Base-by-base conservation (phyloP, 2,888 invertebrate species). In the Leptogaster cylindrica region DNA sequence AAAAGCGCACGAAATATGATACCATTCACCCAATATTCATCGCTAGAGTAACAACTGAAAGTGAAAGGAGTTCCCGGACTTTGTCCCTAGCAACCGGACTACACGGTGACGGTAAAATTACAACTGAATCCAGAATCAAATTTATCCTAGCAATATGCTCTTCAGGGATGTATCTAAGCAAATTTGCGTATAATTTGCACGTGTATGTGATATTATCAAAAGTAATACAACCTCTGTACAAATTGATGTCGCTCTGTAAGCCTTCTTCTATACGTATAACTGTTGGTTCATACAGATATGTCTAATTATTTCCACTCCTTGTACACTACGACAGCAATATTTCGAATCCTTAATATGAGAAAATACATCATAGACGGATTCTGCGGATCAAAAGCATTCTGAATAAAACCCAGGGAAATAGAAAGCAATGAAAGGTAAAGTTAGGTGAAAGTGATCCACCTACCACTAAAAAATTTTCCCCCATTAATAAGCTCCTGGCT, bases 51-150 rank as follows among this genome's bases (percentile, higher is more conserved):
- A 67, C 65, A 67, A 68, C 50, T 65, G 73, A 73, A 73, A 73
- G 73, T 73, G 73, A 73, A 73, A 73, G 73, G 73, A 72, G 70
- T 72, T 71, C 71, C n/a, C 65, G 70, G 68, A 58, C 66, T 66
- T 72, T 75, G 72, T 74, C 73, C 80, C 75, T 80, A 79, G 80
- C 79, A 80, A 80, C 79, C 75, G 76, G 73, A 75, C 77, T 76
- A 76, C 78, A 77, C 77, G 78, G 75, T 76, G 80, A 80, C 80
- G 80, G 80, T 79, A 78, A 78, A 81, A 81, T 79, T 80, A 80
- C 80, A 81, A 81, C 81, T 81, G 81, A 81, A 80, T 77, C 77
- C 75, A 75, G 77, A 80, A 77, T 80, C 79, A 76, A 68, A 63
- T 76, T 81, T 80, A 80, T 80, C 81, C 79, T 77, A 78, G 80